Evolutionary conservation across 2,888 invertebrate species (phyloP).

Genomic region (Eupithecia inturbata): DNA sequence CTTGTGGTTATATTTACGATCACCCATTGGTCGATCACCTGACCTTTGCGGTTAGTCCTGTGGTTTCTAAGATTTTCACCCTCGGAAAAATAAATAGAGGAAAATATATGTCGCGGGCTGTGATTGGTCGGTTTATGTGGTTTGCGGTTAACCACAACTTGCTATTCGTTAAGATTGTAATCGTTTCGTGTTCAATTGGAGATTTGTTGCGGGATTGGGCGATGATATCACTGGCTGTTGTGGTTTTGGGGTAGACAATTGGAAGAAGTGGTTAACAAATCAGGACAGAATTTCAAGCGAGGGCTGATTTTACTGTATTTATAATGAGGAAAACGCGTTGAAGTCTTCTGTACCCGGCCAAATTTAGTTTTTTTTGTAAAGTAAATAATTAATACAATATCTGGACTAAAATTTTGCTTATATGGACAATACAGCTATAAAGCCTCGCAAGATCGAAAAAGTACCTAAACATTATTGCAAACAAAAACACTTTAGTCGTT

Average conservation of each 20-base stretch:
- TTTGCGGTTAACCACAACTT: conserved; percentile 81
- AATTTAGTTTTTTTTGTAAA: neutral
- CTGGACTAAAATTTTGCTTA: neutral
- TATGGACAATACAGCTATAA: neutral
- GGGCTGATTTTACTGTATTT: conserved; percentile 19
- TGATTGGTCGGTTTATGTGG: conserved; percentile 75
- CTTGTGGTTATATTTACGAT: conserved; percentile 85
- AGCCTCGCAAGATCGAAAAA: neutral
- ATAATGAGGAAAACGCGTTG: conserved; percentile 39
- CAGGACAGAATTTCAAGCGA: conserved; percentile 24
- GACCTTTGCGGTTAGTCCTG: conserved; percentile 84
- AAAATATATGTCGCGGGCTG: conserved; percentile 71
- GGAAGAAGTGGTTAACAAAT: conserved; percentile 35
- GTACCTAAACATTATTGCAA: neutral
- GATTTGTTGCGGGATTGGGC: conserved; percentile 71
- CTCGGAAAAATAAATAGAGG: conserved; percentile 80
- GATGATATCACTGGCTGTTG: conserved; percentile 41
- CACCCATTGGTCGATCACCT: conserved; percentile 85
- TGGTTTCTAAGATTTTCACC: conserved; percentile 86
- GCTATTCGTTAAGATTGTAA: conserved; percentile 82
- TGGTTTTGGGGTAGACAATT: conserved; percentile 39
- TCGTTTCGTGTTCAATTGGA: conserved; percentile 64
- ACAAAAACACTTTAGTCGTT: neutral
- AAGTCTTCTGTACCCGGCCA: conserved; percentile 28
- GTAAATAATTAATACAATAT: neutral